Evolutionary conservation across 2,888 invertebrate genomes (phyloP).

Genomic region (Diplolepis rosae): DNA sequence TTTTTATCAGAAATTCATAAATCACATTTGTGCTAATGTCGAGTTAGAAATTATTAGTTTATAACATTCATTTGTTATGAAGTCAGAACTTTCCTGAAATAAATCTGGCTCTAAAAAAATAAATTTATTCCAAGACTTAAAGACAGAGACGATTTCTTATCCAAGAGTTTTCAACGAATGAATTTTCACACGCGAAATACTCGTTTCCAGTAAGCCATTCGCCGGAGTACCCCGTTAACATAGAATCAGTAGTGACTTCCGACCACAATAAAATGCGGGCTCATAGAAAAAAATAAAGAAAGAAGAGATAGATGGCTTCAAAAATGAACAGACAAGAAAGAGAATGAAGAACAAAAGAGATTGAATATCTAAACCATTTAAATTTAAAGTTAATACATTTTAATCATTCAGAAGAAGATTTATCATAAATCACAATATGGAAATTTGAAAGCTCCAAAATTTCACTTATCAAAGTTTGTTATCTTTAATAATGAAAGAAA

Average conservation of each 20-base stretch:
- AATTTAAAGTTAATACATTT: no score
- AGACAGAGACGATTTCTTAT: constrained; percentile 21
- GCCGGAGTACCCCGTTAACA: constrained; percentile 19
- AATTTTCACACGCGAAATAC: constrained; percentile 30
- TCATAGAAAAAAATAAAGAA: constrained; percentile 14
- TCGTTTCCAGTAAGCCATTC: constrained; percentile 28
- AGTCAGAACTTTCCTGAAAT: neutral
- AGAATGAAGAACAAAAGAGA: neutral
- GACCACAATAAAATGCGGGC: constrained; percentile 14
- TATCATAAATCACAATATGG: no score
- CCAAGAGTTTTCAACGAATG: constrained; percentile 22
- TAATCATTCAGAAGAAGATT: no score
- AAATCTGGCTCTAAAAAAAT: constrained; percentile 7
- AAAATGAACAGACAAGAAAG: neutral
- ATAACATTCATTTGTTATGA: no score
- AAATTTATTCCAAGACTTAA: neutral
- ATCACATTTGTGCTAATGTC: neutral
- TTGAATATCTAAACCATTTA: no score
- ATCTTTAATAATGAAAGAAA: no score
- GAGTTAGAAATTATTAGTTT: neutral
- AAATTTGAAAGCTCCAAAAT: no score
- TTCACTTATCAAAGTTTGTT: no score
- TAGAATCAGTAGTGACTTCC: constrained; percentile 27
- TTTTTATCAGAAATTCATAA: neutral
- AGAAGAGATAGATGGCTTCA: neutral